Evolutionary conservation across 2,797 vertebrate genomes (phyloP), one percentile per base, ranked within the genome.

Genomic region (Amniataba percoides): DNA sequence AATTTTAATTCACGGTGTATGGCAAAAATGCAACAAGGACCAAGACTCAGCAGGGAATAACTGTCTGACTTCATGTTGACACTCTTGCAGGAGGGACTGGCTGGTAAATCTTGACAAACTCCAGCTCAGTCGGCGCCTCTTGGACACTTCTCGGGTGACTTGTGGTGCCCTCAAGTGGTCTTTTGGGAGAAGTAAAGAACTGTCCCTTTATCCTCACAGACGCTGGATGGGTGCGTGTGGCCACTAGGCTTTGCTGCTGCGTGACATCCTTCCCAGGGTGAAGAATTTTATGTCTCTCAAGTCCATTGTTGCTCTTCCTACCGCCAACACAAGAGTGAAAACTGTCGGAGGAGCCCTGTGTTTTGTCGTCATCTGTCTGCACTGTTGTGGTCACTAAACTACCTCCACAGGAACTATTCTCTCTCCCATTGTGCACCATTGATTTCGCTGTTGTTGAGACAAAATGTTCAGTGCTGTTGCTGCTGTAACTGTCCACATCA

Each of bases 61-160:
- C 14, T 63, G 21, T 27, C 27, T 12, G 31, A 67, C n/a, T 36
- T 84, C n/a, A 82, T 2, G 59, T 74, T 61, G 27, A 65, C 11
- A 79, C 52, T 74, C 40, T 76, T 0, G 82, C 11, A 56, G 85
- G 84, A 76, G 82, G 79, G 3, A 75, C 66, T 18, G 78, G 71
- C 5, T 83, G 82, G 39, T 74, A 21, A 15, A 85, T 56, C 9
- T 1, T 78, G 18, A 80, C 53, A 16, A 70, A 52, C 59, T 70
- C 51, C 5, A 36, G 21, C 6, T 74, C 64, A 10, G 60, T 60
- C 40, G 78, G 25, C 11, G 19, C 19, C 4, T 64, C 71, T 55
- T 57, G 74, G n/a, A 31, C 71, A 23, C 12, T 36, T 27, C 48
- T 48, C 11, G 25, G 25, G 34, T 69, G 73, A 76, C 49, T 68